Evolutionary conservation across 2,113 vertebrate genomes (phyloP).

Genomic region (Stigmatopora nigra): DNA sequence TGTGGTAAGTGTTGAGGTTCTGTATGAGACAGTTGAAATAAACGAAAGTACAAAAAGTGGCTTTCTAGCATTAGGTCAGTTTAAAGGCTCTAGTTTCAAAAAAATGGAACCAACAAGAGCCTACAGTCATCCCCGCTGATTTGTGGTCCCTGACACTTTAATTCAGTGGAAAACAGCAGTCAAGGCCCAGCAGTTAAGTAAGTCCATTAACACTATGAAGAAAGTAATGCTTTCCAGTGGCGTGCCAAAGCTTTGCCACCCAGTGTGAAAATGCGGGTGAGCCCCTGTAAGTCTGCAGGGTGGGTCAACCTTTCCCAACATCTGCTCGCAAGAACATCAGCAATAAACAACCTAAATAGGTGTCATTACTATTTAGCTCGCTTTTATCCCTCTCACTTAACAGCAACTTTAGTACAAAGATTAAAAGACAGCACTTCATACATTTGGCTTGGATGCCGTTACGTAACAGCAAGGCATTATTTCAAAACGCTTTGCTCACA

Average conservation of each 20-base stretch:
- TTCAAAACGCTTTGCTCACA: no score
- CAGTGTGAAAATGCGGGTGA: constrained; percentile 47
- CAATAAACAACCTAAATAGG: neutral
- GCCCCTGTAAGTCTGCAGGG: constrained; percentile 37
- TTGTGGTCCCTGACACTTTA: constrained; percentile 70
- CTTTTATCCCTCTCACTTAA: neutral
- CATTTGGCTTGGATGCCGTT: no score
- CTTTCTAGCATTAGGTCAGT: constrained; percentile 53
- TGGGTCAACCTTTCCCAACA: constrained; percentile 43
- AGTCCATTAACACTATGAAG: constrained; percentile 68
- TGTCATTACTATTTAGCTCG: neutral
- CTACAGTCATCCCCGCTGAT: constrained; percentile 54
- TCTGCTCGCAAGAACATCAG: constrained; percentile 21
- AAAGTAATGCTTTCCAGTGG: constrained; percentile 54
- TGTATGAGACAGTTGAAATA: constrained; percentile 23
- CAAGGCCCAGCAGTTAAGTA: constrained; percentile 65
- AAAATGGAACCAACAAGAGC: constrained; percentile 47
- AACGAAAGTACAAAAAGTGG: constrained; percentile 31
- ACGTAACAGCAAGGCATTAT: no score
- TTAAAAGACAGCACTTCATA: no score
- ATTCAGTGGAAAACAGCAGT: constrained; percentile 71
- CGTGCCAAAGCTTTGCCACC: constrained; percentile 60
- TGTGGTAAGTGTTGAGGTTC: constrained; percentile 9
- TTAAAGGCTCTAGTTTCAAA: constrained; percentile 65
- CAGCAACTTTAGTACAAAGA: neutral